Evolutionary conservation across 2,888 invertebrate species (phyloP), one percentile per base, ranked within the genome.

Genomic region (Ceriagrion tenellum): DNA sequence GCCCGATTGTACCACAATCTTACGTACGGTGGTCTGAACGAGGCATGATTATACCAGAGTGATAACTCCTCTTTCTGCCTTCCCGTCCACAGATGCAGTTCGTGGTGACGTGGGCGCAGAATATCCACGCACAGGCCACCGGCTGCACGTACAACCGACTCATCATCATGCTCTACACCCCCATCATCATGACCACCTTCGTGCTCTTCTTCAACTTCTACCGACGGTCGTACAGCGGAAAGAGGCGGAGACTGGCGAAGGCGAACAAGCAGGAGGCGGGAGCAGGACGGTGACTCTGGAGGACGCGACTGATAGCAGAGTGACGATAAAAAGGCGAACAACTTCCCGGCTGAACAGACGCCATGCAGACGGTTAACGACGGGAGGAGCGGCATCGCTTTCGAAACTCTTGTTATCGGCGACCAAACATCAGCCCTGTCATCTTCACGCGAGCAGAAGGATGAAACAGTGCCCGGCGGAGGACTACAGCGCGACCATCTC

Each of bases 131-230:
- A 1, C 88, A 95, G 12, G 26, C n/a, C 23, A 95, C 81, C 40
- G 95, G 95, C 16, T 96, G 96, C 81, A 30, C 90, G 12, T 95
- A 95, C 59, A 95, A 96, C 10, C 95, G 95, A 26, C 26, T 91
- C 4, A 69, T 95, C 0, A 91, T 95, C 47, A 35, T 95, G 20
- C 69, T 96, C 30, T 95, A 95, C 69, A 59, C 95, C 55, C 89
- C 95, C 2, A 95, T 96, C 88, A 90, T 95, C 88, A 74, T 95
- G 23, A 95, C 59, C 26, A 95, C 95, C 47, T 95, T 96, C n/a
- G 81, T 35, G 26, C 90, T 96, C 30, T 96, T 96, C 95, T 74
- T 55, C 18, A 95, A 96, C 81, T 96, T 96, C 95, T 96, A 96
- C 95, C 95, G 95, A n/a, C 95, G 95, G 35, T 95, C 95, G 20